Evolutionary conservation across 2,888 invertebrate genomes (phyloP).

Genomic region (Platynereis dumerilii): DNA sequence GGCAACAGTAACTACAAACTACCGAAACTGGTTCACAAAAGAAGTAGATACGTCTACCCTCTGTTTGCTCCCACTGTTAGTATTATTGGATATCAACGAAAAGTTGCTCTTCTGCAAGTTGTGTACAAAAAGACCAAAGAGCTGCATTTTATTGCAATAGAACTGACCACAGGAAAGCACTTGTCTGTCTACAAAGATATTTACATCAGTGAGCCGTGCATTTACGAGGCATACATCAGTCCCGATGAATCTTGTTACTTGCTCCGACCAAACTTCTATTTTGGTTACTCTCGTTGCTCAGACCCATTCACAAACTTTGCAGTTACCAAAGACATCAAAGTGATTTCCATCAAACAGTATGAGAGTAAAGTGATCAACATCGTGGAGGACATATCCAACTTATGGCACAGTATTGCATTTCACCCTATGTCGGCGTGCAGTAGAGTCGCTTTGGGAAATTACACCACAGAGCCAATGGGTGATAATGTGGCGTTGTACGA

Average conservation of each 20-base stretch:
- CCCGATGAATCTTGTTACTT: conserved; percentile 31
- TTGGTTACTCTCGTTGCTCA: conserved; percentile 28
- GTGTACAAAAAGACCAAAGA: conserved; percentile 27
- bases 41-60: conserved; percentile 26
- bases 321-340: conserved; percentile 32
- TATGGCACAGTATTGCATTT: conserved; percentile 34
- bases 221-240: conserved; percentile 31
- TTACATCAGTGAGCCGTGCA: conserved; percentile 28
- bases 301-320: conserved; percentile 32
- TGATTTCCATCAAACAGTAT: conserved; percentile 23
- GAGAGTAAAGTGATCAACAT: conserved; percentile 25
- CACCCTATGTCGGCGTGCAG: conserved; percentile 25
- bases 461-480: conserved; percentile 21
- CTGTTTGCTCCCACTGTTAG: conserved; percentile 25
- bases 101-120: conserved; percentile 28
- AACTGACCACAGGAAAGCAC: conserved; percentile 20
- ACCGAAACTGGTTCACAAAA: conserved; percentile 22
- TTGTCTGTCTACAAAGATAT: conserved; percentile 26
- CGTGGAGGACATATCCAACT: conserved; percentile 29
- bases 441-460: conserved; percentile 30
- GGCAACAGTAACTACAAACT: conserved; percentile 23
- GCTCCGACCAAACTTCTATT: conserved; percentile 32
- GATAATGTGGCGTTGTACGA: conserved; percentile 29
- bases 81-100: conserved; percentile 27
- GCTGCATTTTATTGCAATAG: conserved; percentile 27